Conservation (phyloP, 1,140 invertebrate species). For the Temnothorax curvispinosus region DNA sequence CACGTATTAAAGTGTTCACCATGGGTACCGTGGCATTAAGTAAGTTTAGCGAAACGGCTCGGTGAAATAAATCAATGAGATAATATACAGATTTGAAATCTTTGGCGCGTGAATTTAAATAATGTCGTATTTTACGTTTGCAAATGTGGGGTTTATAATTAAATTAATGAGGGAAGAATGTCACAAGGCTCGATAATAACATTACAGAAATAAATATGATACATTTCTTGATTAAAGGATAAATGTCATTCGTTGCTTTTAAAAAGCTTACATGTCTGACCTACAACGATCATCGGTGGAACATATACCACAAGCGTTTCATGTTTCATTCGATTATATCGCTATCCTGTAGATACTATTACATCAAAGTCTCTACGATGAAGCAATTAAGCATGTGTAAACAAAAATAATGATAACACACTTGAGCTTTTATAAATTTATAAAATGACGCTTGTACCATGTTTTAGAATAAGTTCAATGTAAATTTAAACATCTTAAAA, state of each 20-base stretch:
- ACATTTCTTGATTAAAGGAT: neutral
- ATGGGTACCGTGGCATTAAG: constrained; percentile 59
- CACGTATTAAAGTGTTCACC: neutral
- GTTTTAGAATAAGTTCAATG: neutral
- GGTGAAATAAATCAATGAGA: neutral
- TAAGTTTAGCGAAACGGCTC: constrained; percentile 55
- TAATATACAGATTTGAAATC: neutral
- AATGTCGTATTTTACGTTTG: neutral
- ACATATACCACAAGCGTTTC: constrained; percentile 11
- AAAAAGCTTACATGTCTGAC: neutral
- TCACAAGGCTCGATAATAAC: neutral
- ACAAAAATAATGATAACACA: neutral
- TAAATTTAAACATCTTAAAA: neutral
- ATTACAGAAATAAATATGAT: neutral
- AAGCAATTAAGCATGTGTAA: neutral
- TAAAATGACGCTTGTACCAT: neutral
- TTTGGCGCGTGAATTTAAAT: neutral
- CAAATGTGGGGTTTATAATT: neutral
- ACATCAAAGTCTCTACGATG: neutral
- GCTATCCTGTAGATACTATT: constrained; percentile 3
- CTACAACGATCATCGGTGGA: neutral
- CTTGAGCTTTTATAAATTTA: neutral
- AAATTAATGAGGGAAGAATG: neutral
- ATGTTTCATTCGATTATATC: constrained; percentile 24
- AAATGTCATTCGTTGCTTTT: neutral